These are phyloP conservation scores for Rhyzopertha dominica DNA, from an alignment of 1,140 invertebrate species.

Conservation along the genomic window DNA sequence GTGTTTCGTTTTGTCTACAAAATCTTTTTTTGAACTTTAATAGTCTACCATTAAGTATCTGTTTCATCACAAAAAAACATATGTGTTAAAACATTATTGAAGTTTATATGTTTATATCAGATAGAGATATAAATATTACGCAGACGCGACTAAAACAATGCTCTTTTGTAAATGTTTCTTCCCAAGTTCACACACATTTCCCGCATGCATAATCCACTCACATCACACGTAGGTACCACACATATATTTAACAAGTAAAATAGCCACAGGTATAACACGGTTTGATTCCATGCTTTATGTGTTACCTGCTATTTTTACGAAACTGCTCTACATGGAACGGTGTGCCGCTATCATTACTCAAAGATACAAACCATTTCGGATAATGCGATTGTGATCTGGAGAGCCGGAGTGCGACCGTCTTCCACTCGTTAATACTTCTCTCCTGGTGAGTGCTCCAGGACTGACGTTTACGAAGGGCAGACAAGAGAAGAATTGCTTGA, in stretches of 20 bases:
- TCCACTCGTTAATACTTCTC: slow-evolving; percentile 64
- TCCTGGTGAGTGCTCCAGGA: slow-evolving; percentile 57
- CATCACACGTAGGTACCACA: background rate
- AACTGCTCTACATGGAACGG: background rate
- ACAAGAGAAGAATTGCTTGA: slow-evolving; percentile 81
- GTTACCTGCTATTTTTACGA: background rate
- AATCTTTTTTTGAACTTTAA: too few species aligned
- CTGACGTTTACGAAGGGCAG: slow-evolving; percentile 67
- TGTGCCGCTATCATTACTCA: background rate
- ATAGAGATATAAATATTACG: too few species aligned
- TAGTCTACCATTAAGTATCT: too few species aligned
- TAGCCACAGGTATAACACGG: background rate
- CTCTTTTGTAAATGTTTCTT: too few species aligned
- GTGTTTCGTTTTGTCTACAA: too few species aligned
- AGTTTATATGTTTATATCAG: too few species aligned
- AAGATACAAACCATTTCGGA: slow-evolving; percentile 59
- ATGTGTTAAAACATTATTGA: too few species aligned
- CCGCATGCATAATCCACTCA: background rate
- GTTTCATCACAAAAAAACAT: too few species aligned
- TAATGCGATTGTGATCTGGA: slow-evolving; percentile 64
- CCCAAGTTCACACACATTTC: background rate
- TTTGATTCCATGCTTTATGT: background rate
- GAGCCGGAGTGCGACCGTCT: slow-evolving; percentile 66
- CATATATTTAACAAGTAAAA: background rate
- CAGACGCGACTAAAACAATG: too few species aligned